Base-by-base conservation (phyloP, 2,888 invertebrate species). In the Euzetes globulus region DNA sequence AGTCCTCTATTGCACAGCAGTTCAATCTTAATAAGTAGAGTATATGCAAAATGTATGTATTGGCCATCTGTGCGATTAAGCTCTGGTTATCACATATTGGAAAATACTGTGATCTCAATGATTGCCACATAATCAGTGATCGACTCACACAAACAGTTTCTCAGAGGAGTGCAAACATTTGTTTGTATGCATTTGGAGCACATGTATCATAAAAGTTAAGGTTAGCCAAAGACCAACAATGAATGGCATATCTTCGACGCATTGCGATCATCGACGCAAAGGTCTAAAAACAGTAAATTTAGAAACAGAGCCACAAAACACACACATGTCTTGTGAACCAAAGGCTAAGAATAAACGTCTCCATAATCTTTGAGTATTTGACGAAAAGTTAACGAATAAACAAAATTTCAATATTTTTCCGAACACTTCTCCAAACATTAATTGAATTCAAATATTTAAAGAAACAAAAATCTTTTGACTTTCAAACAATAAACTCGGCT, bases 41-140 rank as follows among this genome's bases (percentile, higher is more conserved):
- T 50, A 50, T 50, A 50, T 50, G 50, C 50, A 50, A 50, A 50
- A 50, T 50, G 50, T 50, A 50, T 50, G 50, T 50, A 50, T 50
- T 50, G 50, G 50, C 50, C 50, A 50, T 50, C 50, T 50, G 50
- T 50, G 50, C 50, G 19, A 50, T 50, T 50, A 50, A 50, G 50
- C 19, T 19, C 50, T 50, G 50, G 50, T 50, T 50, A 50, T 50
- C 50, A 50, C 50, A 19, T 50, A 50, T 50, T 50, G 50, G 50
- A 50, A 50, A 50, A 50, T 19, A 50, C 50, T 50, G 19, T 50
- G 50, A 50, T 50, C 50, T 50, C 50, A 50, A 50, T 50, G 50
- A 50, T 50, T 50, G 50, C 50, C 50, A 50, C 50, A 50, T 50
- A 50, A 50, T 50, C 50, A 50, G 19, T 19, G 19, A 50, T 50